Percentiles rank a stretch among this genome's conserved stretches.
These are phyloP conservation scores for Thyatira batis DNA, from an alignment of 2,888 invertebrate species.

Conservation along the genomic window DNA sequence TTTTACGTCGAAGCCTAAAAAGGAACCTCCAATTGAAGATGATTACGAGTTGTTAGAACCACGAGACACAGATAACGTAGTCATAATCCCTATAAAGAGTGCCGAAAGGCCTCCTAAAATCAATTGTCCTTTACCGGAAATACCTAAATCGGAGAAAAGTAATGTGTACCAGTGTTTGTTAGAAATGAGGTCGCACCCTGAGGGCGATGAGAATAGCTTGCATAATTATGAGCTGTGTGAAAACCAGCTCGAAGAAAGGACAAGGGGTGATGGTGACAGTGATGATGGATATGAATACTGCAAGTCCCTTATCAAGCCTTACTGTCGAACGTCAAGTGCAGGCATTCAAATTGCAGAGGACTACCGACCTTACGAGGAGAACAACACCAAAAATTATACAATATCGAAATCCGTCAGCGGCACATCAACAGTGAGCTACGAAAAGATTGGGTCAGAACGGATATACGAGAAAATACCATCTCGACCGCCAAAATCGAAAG, in stretches of 20 bases:
- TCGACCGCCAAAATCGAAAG: constrained; percentile 58
- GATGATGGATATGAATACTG: constrained; percentile 80
- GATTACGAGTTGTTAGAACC: constrained; percentile 76
- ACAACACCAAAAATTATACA: constrained; percentile 60
- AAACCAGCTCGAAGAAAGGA: constrained; percentile 67
- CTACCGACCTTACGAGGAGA: constrained; percentile 61
- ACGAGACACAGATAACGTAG: constrained; percentile 54
- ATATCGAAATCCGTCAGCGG: constrained; percentile 75
- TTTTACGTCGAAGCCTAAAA: constrained; percentile 57
- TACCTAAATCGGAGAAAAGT: constrained; percentile 57
- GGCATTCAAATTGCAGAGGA: constrained; percentile 80
- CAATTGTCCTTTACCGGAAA: constrained; percentile 77
- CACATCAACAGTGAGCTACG: constrained; percentile 72
- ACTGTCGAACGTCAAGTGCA: constrained; percentile 67
- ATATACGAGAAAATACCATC: constrained; percentile 76
- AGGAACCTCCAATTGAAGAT: constrained; percentile 55
- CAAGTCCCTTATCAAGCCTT: constrained; percentile 72
- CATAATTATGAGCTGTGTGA: constrained; percentile 81
- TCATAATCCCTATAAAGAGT: constrained; percentile 62
- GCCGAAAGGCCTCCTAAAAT: constrained; percentile 64
- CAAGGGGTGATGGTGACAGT: constrained; percentile 73
- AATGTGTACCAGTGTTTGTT: constrained; percentile 75
- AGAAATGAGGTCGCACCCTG: constrained; percentile 76
- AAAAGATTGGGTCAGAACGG: constrained; percentile 75
- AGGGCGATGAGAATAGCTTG: constrained; percentile 75